Conservation (phyloP, 1,140 invertebrate species). For the Wasmannia auropunctata region DNA sequence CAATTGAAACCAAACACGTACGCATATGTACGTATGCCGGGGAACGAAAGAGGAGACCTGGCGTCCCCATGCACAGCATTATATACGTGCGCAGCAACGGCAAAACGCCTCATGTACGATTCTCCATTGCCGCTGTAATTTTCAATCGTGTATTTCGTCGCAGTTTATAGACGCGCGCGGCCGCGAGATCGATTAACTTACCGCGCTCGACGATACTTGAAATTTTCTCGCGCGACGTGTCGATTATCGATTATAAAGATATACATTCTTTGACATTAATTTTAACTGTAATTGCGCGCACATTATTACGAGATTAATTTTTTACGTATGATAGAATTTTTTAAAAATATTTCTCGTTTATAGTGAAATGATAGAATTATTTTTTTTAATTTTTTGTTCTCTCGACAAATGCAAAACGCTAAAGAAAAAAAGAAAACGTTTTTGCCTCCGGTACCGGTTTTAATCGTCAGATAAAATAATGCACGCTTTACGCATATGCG, state of each 20-base stretch:
- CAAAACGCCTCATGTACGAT: constrained; percentile 6
- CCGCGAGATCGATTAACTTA: not conserved
- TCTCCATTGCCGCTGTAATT: not conserved
- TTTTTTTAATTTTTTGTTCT: not conserved
- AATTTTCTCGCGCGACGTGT: not conserved
- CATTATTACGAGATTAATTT: not conserved
- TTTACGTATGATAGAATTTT: not conserved
- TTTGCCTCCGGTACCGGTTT: not conserved
- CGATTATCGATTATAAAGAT: not conserved
- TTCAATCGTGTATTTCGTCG: not conserved
- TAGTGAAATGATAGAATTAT: not conserved
- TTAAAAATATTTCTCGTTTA: not conserved
- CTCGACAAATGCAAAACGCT: not conserved
- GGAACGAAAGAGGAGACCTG: not conserved
- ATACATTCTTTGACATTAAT: not conserved
- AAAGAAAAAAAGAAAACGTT: not conserved
- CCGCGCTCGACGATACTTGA: not conserved
- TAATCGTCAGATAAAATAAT: constrained; percentile 5
- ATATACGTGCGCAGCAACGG: not conserved
- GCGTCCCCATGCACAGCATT: not conserved
- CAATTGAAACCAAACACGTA: constrained; percentile 28
- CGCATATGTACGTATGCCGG: not conserved
- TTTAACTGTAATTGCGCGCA: not conserved
- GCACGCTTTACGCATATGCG: not conserved
- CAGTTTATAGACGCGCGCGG: not conserved